Evolutionary conservation across 2,888 invertebrate species (phyloP).

Genomic region (Tanypteryx hageni): DNA sequence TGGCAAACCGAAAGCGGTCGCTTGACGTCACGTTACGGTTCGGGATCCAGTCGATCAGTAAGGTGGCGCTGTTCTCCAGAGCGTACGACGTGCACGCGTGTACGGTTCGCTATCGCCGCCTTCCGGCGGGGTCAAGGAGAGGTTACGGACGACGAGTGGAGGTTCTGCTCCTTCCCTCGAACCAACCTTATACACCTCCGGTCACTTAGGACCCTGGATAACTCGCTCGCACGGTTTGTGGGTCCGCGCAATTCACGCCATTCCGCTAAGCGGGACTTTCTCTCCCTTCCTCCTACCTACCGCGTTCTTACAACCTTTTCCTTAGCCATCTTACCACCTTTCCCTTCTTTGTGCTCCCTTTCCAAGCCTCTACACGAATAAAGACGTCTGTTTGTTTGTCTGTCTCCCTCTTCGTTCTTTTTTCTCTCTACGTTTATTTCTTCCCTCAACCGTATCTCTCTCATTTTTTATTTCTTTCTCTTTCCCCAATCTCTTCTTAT

Average conservation of each 20-base stretch:
- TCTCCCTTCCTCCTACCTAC: background rate
- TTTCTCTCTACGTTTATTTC: background rate
- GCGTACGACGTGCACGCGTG: too few species aligned
- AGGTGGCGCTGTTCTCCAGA: background rate
- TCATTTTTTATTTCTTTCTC: background rate
- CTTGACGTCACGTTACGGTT: background rate
- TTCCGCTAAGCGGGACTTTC: conserved; percentile 5
- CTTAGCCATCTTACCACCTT: background rate
- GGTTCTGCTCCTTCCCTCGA: too few species aligned
- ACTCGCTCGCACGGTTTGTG: conserved; percentile 27
- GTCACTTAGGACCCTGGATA: conserved; percentile 27
- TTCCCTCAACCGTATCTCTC: background rate
- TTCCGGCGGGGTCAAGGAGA: background rate
- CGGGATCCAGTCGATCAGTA: background rate
- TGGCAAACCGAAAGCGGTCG: background rate
- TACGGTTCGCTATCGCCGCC: background rate
- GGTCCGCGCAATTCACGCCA: conserved; percentile 1
- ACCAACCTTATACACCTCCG: background rate
- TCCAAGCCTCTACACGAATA: background rate
- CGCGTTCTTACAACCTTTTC: too few species aligned
- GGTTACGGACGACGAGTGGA: background rate
- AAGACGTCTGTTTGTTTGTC: background rate
- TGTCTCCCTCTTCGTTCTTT: background rate
- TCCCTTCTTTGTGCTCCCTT: background rate
- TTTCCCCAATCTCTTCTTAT: background rate